Evolutionary conservation across 2,888 invertebrate species (phyloP).

Genomic region (Branchellion lobata): DNA sequence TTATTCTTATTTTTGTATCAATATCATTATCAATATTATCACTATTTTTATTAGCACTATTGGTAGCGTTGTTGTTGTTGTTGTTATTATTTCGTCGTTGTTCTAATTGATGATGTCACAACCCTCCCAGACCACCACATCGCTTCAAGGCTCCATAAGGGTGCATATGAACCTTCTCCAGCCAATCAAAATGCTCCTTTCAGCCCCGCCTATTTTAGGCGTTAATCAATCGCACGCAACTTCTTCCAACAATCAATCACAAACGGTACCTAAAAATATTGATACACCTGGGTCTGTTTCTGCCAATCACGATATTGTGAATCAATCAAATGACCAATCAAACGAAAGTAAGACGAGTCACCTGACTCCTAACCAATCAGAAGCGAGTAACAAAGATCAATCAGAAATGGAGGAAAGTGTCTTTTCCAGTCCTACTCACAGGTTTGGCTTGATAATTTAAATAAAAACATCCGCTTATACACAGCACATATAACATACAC

Average conservation of each 20-base stretch:
- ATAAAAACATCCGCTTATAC: background rate
- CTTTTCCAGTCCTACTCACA: slow-evolving; percentile 12
- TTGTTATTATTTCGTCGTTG: too few species aligned
- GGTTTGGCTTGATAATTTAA: background rate
- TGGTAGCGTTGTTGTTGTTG: too few species aligned
- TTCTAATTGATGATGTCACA: background rate
- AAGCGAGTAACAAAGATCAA: background rate
- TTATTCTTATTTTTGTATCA: too few species aligned
- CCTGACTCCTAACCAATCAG: background rate
- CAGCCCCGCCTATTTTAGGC: slow-evolving; percentile 62
- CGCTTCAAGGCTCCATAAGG: slow-evolving; percentile 63
- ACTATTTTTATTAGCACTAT: too few species aligned
- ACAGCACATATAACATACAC: background rate
- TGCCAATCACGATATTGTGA: too few species aligned
- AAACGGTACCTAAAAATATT: too few species aligned
- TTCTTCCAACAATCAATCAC: too few species aligned
- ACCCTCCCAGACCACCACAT: background rate
- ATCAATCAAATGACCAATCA: too few species aligned
- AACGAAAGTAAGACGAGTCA: too few species aligned
- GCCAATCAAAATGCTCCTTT: slow-evolving; percentile 67
- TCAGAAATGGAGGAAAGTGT: background rate
- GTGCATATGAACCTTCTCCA: slow-evolving; percentile 66
- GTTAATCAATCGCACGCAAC: background rate
- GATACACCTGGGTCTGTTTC: too few species aligned
- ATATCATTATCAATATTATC: too few species aligned